A percentile compares a stretch with the other conserved stretches of the same genome.
These are phyloP conservation scores for Cassiopea xamachana DNA, from an alignment of 30 jellyfish, hydroid and myxozoan species.

Conservation along the genomic window DNA sequence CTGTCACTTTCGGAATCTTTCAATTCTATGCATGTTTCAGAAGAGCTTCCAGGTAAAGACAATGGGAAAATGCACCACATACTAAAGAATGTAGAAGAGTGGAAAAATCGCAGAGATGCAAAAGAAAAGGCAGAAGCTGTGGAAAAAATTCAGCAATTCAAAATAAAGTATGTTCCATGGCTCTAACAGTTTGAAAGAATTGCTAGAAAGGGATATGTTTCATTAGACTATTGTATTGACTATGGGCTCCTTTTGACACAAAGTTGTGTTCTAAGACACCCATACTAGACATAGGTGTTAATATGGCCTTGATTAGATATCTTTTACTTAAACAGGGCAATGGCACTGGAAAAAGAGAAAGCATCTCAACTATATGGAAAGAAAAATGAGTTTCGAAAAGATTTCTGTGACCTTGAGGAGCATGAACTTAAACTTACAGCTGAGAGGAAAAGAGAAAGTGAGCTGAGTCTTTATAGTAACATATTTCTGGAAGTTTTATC, in stretches of 20 bases:
- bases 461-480: not conserved
- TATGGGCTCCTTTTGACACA: too few relatives aligned
- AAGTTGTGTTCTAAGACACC: too few relatives aligned
- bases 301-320: not conserved
- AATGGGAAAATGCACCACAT: conserved; percentile 2
- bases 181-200: not conserved
- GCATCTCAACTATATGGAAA: conserved; percentile 72
- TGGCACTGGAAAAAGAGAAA: conserved; percentile 87
- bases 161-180: conserved; percentile 34
- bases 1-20: conserved; percentile 34
- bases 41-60: not conserved
- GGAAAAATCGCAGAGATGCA: conserved; percentile 66
- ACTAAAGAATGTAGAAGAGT: conserved; percentile 62
- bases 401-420: conserved; percentile 74
- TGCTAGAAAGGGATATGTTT: not conserved
- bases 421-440: conserved; percentile 41
- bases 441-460: conserved; percentile 73
- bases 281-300: too few relatives aligned
- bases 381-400: conserved; percentile 53
- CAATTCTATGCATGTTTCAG: conserved; percentile 28
- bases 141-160: conserved; percentile 57
- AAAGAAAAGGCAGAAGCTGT: conserved; percentile 63
- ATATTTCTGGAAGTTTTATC: not conserved
- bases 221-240: too few relatives aligned
- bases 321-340: conserved; percentile 19